Base-by-base conservation (phyloP, 2,888 invertebrate species). In the Geophilus truncorum region DNA sequence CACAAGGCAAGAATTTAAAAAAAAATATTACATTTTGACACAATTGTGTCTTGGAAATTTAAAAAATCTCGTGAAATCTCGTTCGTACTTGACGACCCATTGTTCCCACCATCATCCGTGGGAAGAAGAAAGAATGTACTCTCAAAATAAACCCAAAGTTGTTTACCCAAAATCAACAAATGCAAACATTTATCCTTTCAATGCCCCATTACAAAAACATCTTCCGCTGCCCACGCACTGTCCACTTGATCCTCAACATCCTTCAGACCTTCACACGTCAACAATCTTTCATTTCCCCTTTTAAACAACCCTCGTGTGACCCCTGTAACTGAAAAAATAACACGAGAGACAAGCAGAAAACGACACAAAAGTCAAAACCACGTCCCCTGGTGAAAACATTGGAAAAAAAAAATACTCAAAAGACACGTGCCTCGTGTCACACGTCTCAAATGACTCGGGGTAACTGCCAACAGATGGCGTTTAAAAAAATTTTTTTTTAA, bases 191-290 rank as follows among this genome's bases (percentile, higher is more conserved):
- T n/a, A 57, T 57, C 57, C 57, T 57, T 57, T 57, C 57, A 57
- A 57, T 23, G 18, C 21, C 57, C 18, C 57, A 57, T 57, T 57
- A 57, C 21, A 57, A 57, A 57, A 57, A 57, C 57, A 57, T 57
- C 57, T 57, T 57, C 57, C 15, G 18, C 57, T 9, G n/a, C 57
- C 57, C 57, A 57, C 57, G 23, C 57, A 23, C 57, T 1, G 21
- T 57, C 57, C 57, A 57, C 57, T 57, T 57, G 57, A 57, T 57
- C 57, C 57, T 57, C 3, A 57, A 57, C 57, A 57, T 57, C 57
- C 18, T 10, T 51, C 57, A 57, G 18, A n/a, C n/a, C n/a, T n/a
- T n/a, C n/a, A n/a, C n/a, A n/a, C n/a, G n/a, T n/a, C n/a, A n/a
- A n/a, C n/a, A n/a, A n/a, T n/a, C n/a, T n/a, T n/a, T n/a, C n/a